phyloP scores from a whole-genome alignment of 2,888 invertebrate species.

The Polietes domitor region DNA sequence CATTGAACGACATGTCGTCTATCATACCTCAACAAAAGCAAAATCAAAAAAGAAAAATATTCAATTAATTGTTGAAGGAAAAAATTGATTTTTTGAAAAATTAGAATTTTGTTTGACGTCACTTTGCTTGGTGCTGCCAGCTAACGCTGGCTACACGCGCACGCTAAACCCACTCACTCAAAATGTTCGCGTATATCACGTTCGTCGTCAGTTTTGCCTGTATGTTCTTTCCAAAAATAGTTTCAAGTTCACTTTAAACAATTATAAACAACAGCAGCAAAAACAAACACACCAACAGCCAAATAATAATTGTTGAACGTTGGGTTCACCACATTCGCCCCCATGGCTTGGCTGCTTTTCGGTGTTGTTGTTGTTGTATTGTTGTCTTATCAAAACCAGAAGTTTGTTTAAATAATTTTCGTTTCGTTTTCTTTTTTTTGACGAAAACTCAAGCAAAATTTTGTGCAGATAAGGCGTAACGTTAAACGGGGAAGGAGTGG shows the following conservation, averaged over 20 bases:
- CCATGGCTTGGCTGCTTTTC: no score
- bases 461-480: not conserved
- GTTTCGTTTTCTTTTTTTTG: not conserved
- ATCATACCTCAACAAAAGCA: no score
- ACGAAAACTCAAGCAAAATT: not conserved
- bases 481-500: not conserved
- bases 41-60: not conserved
- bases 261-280: conserved; percentile 6
- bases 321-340: no score
- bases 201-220: not conserved
- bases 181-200: not conserved
- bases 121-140: not conserved
- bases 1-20: no score
- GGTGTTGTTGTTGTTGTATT: no score
- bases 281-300: not conserved
- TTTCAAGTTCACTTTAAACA: conserved; percentile 49
- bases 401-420: conserved; percentile 41
- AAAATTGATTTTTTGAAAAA: not conserved
- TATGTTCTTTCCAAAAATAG: conserved; percentile 31
- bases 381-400: conserved; percentile 44
- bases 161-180: not conserved
- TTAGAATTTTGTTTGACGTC: conserved; percentile 15
- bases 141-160: not conserved
- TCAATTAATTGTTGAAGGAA: not conserved
- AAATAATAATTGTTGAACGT: no score